Evolutionary conservation across 2,113 vertebrate genomes (phyloP), one percentile per base, ranked within the genome.

Genomic region (Tetrax tetrax): DNA sequence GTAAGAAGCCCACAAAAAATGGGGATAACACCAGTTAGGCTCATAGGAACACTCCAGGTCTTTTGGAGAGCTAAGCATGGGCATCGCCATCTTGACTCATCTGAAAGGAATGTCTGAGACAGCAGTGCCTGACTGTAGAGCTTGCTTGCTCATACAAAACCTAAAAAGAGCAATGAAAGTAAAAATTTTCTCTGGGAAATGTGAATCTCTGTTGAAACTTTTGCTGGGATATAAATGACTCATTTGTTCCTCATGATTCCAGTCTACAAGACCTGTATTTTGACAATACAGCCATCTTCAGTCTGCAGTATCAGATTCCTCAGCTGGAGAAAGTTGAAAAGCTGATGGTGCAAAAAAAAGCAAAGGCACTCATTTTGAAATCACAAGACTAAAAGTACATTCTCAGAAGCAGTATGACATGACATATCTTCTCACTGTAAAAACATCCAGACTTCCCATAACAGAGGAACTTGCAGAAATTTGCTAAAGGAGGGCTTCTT

Each of bases 81-180:
- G 4, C 2, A 65, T 6, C 56, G 4, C 4, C 31, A 6, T 24
- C 38, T 37, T 80, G 4, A 56, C 11, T 25, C 0, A 0, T n/a
- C 35, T 56, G 3, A 8, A n/a, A 60, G 38, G 20, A 60, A 50
- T 12, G 0, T 70, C 25, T 1, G 0, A 79, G 8, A 16, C 5
- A 9, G 37, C 4, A 19, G 3, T 47, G 35, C 31, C 33, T 83
- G 37, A 43, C 33, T 31, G 9, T 37, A 54, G 9, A 54, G 9
- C 6, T 60, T 47, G 7, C 43, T 56, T 61, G 12, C 10, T 41
- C 6, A 15, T 48, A 45, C 6, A 6, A 66, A 45, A 20, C 3
- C 15, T 48, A 15, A 38, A 41, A 28, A 74, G 12, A 79, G 2
- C 5, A 70, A 14, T 23, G 28, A 64, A 59, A 66, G 16, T 31